phyloP scores from a whole-genome alignment of 2,888 invertebrate genomes.

The Crocallis elinguaria region DNA sequence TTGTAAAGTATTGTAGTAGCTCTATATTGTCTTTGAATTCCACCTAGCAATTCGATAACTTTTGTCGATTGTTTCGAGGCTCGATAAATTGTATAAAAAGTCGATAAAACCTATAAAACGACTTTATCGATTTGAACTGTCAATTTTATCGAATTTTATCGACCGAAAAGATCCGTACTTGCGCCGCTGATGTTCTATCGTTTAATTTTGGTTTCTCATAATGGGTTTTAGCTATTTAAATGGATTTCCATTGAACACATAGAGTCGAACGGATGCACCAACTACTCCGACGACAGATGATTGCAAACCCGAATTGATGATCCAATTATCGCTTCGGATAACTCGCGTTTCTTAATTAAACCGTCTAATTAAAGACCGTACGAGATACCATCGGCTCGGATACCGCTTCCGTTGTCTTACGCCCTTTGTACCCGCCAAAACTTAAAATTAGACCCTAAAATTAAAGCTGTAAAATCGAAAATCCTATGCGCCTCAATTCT shows the following conservation, averaged over 20 bases:
- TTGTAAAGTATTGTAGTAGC: too few species aligned
- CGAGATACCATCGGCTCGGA: slow-evolving; percentile 55
- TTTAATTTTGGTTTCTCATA: too few species aligned
- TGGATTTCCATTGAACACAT: neutral
- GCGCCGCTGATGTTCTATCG: too few species aligned
- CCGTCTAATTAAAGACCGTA: slow-evolving; percentile 70
- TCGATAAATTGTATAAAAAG: too few species aligned
- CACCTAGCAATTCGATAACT: too few species aligned
- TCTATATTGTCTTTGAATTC: too few species aligned
- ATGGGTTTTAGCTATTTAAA: neutral
- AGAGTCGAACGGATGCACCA: slow-evolving; percentile 15
- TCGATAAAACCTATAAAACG: too few species aligned
- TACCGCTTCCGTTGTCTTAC: slow-evolving; percentile 67
- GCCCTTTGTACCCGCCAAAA: slow-evolving; percentile 47
- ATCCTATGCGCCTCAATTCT: slow-evolving; percentile 7
- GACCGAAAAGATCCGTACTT: too few species aligned
- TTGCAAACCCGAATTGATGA: slow-evolving; percentile 62
- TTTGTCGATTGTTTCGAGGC: too few species aligned
- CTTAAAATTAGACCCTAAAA: slow-evolving; percentile 31
- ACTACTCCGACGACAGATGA: slow-evolving; percentile 40
- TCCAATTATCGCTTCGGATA: slow-evolving; percentile 73
- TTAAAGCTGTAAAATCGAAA: slow-evolving; percentile 25
- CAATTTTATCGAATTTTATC: too few species aligned
- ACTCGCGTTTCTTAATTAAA: slow-evolving; percentile 73
- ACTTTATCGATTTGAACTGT: too few species aligned